A percentile compares a stretch with the other conserved stretches of the same genome.
Evolutionary conservation across 2,797 vertebrate species (phyloP).

Genomic region (Hippopotamyrus pictus): DNA sequence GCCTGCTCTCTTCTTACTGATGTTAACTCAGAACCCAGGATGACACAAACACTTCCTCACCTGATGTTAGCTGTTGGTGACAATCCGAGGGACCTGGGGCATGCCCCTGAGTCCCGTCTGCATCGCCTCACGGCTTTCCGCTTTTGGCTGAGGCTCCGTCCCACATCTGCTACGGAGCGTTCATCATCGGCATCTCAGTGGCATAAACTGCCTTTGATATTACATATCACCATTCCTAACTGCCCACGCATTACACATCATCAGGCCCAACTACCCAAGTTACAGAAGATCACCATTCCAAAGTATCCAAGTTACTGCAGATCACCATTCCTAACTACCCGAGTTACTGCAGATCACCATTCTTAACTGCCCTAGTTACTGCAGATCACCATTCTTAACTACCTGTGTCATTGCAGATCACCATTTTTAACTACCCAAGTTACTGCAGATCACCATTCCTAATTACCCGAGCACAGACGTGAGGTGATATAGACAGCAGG

Average conservation of each 20-base stretch:
- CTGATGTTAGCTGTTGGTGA: background rate
- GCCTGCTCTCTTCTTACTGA: background rate
- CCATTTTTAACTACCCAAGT: background rate
- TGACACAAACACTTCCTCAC: background rate
- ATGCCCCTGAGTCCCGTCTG: background rate
- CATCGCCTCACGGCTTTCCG: background rate
- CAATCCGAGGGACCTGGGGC: background rate
- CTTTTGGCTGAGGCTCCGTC: background rate
- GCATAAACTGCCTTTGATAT: background rate
- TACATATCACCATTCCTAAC: background rate
- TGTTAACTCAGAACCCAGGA: background rate
- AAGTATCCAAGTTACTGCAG: background rate
- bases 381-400: background rate
- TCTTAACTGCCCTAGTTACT: background rate
- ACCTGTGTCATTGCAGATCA: background rate
- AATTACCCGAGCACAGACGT: no score
- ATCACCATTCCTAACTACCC: background rate
- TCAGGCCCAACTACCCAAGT: background rate
- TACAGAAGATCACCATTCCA: background rate
- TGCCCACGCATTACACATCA: background rate
- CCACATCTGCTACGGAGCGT: background rate
- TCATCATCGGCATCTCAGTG: background rate
- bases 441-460: background rate
- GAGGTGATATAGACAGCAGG: background rate
- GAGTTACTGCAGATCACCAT: background rate